Conservation (phyloP, 64 coral and sea anemone species). For the Cladopsammia gracilis region DNA sequence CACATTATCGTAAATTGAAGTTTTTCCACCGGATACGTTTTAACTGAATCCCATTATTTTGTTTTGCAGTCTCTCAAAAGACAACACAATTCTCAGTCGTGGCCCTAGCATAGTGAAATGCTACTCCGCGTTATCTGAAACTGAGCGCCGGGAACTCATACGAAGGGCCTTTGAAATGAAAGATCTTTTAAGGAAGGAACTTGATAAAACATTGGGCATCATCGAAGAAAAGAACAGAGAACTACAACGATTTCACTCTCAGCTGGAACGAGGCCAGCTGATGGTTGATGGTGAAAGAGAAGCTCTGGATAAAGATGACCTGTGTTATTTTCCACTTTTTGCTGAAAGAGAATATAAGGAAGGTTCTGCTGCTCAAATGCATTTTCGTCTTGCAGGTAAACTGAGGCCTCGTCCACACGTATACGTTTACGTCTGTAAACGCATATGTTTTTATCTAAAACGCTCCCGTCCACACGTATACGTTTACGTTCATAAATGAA, state of each 20-base stretch:
- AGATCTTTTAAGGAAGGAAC: conserved; percentile 82
- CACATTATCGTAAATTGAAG: no score
- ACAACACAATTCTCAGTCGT: conserved; percentile 86
- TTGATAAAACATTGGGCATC: conserved; percentile 66
- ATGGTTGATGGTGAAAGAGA: conserved; percentile 76
- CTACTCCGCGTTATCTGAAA: conserved; percentile 79
- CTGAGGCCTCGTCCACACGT: no score
- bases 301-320: conserved; percentile 75
- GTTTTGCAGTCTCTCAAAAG: conserved; percentile 49
- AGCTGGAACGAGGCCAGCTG: conserved; percentile 73
- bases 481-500: no score
- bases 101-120: conserved; percentile 84
- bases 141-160: conserved; percentile 86
- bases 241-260: conserved; percentile 62
- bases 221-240: conserved; percentile 89
- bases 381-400: conserved; percentile 91
- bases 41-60: neutral
- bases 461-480: no score
- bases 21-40: no score
- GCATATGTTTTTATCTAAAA: no score
- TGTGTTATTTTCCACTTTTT: conserved; percentile 84
- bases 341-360: conserved; percentile 87
- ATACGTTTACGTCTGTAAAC: neutral
- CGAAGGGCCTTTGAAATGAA: conserved; percentile 93
- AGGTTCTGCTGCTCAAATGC: conserved; percentile 85